Percentiles rank a stretch among this genome's conserved stretches.
phyloP scores from a whole-genome alignment of 2,113 vertebrate genomes.

The Hemiscyllium ocellatum region DNA sequence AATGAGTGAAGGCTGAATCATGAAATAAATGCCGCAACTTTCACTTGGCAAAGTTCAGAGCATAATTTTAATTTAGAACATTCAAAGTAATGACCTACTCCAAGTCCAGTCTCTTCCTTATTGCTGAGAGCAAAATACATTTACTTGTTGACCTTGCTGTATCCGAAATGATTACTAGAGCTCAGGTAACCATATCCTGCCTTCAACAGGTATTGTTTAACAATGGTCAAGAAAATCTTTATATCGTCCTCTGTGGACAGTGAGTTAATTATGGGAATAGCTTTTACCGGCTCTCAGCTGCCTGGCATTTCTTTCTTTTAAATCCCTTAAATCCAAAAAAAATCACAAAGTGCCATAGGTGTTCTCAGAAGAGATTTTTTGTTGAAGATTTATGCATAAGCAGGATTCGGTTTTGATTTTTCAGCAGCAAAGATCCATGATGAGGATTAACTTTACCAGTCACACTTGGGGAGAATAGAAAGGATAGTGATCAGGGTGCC shows the following conservation, averaged over 20 bases:
- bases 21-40: neutral
- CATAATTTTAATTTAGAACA: neutral
- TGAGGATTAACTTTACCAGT: neutral
- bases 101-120: neutral
- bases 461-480: neutral
- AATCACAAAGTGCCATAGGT: neutral
- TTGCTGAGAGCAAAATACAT: neutral
- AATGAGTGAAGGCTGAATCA: neutral
- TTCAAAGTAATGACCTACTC: neutral
- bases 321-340: neutral
- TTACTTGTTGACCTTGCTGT: neutral
- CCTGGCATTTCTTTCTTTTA: neutral
- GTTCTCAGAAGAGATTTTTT: neutral
- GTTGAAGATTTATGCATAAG: neutral
- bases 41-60: neutral
- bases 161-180: neutral
- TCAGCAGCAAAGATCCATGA: neutral
- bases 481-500: neutral
- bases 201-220: neutral
- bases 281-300: neutral
- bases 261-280: neutral
- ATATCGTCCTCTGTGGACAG: neutral
- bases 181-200: too few species aligned
- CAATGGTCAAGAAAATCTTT: neutral
- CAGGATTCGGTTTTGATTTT: neutral